Evolutionary conservation across 2,113 vertebrate genomes (phyloP), one percentile per base, ranked within the genome.

Genomic region (Tyrannus savana): DNA sequence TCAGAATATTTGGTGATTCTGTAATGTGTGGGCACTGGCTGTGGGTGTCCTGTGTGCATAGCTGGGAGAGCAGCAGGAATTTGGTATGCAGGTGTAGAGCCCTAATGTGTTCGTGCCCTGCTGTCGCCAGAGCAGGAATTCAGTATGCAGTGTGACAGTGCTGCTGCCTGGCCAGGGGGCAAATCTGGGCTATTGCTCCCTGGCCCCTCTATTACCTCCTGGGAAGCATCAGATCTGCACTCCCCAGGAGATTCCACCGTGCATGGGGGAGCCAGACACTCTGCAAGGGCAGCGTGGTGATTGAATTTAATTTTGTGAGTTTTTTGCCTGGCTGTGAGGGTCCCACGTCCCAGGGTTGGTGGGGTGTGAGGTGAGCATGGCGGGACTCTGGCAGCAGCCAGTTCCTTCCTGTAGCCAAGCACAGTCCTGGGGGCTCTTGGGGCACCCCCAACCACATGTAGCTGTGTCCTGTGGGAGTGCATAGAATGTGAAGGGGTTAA

Each of bases 11-110:
- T 24, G 30, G 18, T 30, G 28, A 5, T 30, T 78, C 23, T 39
- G 16, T 67, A 52, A 46, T 3, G 4, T 1, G 3, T 9, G 10
- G 62, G 37, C 25, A 24, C 49, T 50, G 49, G 49, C 49, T 50
- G 75, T 19, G 18, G 3, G 18, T 6, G 31, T 21, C 41, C 30
- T 2, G 14, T 7, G 13, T 21, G 7, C 3, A 13, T 24, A 24
- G 66, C 25, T 3, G 18, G 10, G 39, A 17, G 14, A 41, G 4
- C 3, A 5, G 35, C 58, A 14, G 24, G 25, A 42, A 2, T 13
- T 19, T 17, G 1, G 12, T 5, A 3, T 3, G 16, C 28, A 1
- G 3, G 4, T 14, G 77, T 18, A 2, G 6, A 19, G 31, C 6
- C 9, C 42, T 7, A 31, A 25, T 1, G 10, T 17, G 37, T 12